These are phyloP conservation scores for Pachyrhynchus sulphureomaculatus DNA, from an alignment of 1,140 invertebrate genomes.

Conservation along the genomic window DNA sequence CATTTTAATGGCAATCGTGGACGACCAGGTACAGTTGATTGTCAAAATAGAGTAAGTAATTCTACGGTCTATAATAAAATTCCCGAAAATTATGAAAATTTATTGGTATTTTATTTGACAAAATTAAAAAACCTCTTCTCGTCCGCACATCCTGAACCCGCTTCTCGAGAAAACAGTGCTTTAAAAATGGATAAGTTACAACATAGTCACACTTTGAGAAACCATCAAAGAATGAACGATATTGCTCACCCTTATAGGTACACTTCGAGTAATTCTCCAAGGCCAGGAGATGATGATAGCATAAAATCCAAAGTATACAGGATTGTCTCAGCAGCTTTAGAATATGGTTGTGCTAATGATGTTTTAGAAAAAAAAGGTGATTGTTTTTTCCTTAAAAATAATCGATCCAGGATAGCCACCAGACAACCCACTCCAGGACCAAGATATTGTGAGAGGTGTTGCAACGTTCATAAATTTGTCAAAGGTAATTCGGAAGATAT, in stretches of 20 bases:
- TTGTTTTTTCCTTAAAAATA: conserved; percentile 26
- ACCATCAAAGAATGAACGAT: neutral
- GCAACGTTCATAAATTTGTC: neutral
- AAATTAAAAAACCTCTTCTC: conserved; percentile 31
- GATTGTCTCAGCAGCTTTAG: conserved; percentile 26
- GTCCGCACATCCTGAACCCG: neutral
- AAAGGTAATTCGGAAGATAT: neutral
- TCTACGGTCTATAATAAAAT: neutral
- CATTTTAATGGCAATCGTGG: neutral
- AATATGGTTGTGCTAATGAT: conserved; percentile 31
- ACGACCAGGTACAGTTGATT: neutral
- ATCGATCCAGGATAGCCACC: neutral
- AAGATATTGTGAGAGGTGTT: neutral
- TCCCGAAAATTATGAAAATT: conserved; percentile 25
- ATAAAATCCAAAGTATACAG: conserved; percentile 28
- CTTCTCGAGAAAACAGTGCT: conserved; percentile 13
- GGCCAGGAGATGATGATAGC: neutral
- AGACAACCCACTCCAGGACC: conserved; percentile 14
- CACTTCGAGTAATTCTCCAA: conserved; percentile 4
- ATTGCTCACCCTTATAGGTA: conserved; percentile 6
- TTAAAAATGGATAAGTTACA: conserved; percentile 12
- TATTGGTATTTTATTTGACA: conserved; percentile 26
- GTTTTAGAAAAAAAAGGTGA: conserved; percentile 26
- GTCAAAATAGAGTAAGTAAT: neutral
- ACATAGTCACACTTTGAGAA: neutral